Conservation (phyloP, 2,113 vertebrate species). For the Martes martes region DNA sequence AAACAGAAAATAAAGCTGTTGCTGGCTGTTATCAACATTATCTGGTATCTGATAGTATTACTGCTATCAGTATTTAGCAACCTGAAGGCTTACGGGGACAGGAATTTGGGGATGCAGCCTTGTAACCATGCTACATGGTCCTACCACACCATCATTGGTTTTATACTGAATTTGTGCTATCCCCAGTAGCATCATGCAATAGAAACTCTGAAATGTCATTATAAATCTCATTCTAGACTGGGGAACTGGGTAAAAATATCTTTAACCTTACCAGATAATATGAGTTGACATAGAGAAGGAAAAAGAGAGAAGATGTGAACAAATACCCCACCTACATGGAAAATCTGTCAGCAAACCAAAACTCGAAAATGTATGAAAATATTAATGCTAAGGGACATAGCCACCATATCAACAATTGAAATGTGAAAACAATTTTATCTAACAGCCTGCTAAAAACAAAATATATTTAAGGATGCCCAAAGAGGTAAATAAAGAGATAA, state of each 20-base stretch:
- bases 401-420: not conserved
- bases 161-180: not conserved
- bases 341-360: slow-evolving; percentile 6
- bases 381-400: not conserved
- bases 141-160: not conserved
- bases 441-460: not conserved
- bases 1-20: not conserved
- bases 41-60: not conserved
- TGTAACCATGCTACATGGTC: not conserved
- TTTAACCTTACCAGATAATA: not conserved
- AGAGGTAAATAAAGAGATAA: not conserved
- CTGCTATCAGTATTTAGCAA: not conserved
- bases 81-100: not conserved
- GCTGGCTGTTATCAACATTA: not conserved
- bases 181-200: not conserved
- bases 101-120: not conserved
- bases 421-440: not conserved
- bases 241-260: not conserved
- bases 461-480: not conserved
- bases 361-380: not conserved
- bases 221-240: not conserved
- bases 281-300: not conserved
- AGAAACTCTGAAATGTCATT: slow-evolving; percentile 4
- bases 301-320: not conserved
- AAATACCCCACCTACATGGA: not conserved